Conservation (phyloP, 2,797 vertebrate genomes). For the Cynodonichthys magdalenae region DNA sequence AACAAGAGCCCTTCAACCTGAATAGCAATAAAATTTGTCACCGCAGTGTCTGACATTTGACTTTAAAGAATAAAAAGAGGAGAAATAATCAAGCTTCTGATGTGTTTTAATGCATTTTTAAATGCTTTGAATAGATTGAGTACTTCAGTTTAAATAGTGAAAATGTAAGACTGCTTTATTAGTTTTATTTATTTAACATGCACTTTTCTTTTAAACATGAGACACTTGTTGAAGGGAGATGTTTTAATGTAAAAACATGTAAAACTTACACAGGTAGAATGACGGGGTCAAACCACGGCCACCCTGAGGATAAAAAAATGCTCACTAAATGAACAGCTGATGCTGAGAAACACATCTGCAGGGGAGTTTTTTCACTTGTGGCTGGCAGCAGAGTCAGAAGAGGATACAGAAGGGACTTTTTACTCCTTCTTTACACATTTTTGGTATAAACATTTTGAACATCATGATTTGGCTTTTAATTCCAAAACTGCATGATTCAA, state of each 20-base stretch:
- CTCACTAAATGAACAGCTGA: constrained; percentile 45
- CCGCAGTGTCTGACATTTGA: too few relatives aligned
- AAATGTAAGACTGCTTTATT: not conserved
- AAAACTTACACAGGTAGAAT: not conserved
- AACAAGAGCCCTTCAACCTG: not conserved
- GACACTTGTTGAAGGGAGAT: not conserved
- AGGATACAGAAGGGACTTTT: constrained; percentile 12
- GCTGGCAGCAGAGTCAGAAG: constrained; percentile 28
- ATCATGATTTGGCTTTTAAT: not conserved
- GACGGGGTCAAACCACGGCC: not conserved
- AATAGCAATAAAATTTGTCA: not conserved
- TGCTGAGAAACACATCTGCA: constrained; percentile 43
- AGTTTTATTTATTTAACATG: too few relatives aligned
- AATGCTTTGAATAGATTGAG: too few relatives aligned
- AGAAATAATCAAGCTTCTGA: too few relatives aligned
- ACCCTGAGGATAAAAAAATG: constrained; percentile 11
- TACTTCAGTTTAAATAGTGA: not conserved
- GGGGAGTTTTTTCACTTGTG: constrained; percentile 50
- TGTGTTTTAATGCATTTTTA: too few relatives aligned
- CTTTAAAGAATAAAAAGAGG: too few relatives aligned
- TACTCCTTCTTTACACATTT: not conserved
- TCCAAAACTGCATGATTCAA: constrained; percentile 2
- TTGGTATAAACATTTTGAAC: not conserved
- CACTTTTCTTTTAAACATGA: not conserved
- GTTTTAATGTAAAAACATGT: not conserved